Conservation (phyloP, 1,140 invertebrate species). For the Rhagoletis pomonella region DNA sequence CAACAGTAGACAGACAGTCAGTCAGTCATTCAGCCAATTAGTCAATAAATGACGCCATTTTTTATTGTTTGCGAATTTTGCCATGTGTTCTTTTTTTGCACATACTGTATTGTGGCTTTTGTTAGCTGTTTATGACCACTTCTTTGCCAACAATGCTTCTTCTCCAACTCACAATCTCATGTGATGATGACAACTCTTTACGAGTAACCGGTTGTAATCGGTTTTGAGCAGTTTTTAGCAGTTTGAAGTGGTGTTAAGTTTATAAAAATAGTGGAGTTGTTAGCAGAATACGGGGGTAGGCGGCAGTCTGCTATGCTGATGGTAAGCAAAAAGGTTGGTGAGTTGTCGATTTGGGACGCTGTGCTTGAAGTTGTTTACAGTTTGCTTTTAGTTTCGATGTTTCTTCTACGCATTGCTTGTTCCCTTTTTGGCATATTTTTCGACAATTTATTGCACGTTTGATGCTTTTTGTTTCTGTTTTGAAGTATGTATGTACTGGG, state of each 20-base stretch:
- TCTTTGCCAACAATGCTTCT: neutral
- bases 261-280: neutral
- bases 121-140: neutral
- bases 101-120: neutral
- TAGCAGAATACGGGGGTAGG: neutral
- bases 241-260: neutral
- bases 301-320: neutral
- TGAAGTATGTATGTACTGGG: no score
- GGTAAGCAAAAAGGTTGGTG: neutral
- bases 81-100: neutral
- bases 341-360: constrained; percentile 1
- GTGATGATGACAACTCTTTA: neutral
- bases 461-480: neutral
- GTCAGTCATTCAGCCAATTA: neutral
- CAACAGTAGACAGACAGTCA: neutral
- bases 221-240: neutral
- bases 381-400: neutral
- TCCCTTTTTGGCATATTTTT: constrained; percentile 22
- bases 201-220: neutral
- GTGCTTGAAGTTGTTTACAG: neutral
- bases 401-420: neutral
- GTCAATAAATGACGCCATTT: no score
- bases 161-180: neutral
- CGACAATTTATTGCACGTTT: neutral
- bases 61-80: no score